Base-by-base conservation (phyloP, 2,113 vertebrate species). In the Mesitornis unicolor region DNA sequence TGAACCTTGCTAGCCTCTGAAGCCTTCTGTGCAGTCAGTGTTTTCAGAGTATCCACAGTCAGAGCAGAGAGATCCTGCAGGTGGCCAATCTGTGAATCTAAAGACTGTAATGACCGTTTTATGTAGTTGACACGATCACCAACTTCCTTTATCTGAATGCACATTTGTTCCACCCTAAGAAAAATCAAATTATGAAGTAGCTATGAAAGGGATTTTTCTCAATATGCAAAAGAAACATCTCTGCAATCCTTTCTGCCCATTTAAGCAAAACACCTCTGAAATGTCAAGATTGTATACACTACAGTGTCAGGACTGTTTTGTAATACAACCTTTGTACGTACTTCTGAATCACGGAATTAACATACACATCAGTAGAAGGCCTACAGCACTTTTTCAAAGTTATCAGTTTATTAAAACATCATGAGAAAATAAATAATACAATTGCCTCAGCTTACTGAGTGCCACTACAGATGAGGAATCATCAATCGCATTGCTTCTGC, bases 71-170 rank as follows among this genome's bases (percentile, higher is more conserved):
- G 98, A 93, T 99, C 99, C 97, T 99, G 99, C n/a, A 99, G 98
- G 97, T 99, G 99, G 26, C 99, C 99, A 74, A 99, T 99, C 87
- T 99, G 99, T 25, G 99, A 99, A 97, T 99, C 99, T 98, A 99
- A 97, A 33, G 99, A 99, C 96, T 99, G 99, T 86, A 99, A 95
- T 16, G 99, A 99, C 57, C 99, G 98, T 95, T 99, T 99, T 95
- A 99, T 99, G 94, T 99, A 99, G 98, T 99, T 99, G 89, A 99
- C 99, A 61, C 98, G 99, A 98, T 99, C 99, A 63, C 99, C 99
- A 53, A 99, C 99, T 97, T 99, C 99, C 97, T 98, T 99, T 97
- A 99, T 98, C 96, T 99, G 99, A 97, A 99, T 98, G 96, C 98
- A 99, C 99, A 99, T 99, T 86, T 99, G 98, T 60, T 99, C 99